phyloP scores from a whole-genome alignment of 2,888 invertebrate genomes.

The Zhuqinia jingwanae region DNA sequence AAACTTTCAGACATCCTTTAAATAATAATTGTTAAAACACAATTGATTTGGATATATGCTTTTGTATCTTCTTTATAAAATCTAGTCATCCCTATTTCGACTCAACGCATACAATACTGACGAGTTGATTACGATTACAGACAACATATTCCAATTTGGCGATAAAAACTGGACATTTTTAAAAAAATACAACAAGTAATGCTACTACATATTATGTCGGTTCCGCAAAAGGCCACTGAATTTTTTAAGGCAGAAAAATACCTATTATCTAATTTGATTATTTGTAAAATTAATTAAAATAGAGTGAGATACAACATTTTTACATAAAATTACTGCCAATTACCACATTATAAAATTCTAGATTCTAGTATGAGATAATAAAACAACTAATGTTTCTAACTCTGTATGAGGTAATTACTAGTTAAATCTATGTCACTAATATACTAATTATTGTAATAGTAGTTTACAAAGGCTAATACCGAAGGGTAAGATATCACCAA shows the following conservation, averaged over 20 bases:
- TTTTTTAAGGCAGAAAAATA: neutral
- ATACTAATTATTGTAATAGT: conserved; percentile 7
- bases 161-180: neutral
- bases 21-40: no score
- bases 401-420: no score
- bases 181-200: neutral
- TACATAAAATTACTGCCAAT: no score
- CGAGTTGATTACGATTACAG: conserved; percentile 15
- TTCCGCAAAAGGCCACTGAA: neutral
- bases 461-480: conserved; percentile 69
- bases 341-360: no score
- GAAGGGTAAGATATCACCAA: conserved; percentile 68
- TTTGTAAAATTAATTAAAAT: neutral
- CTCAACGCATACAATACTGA: conserved; percentile 17
- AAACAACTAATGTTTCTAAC: no score
- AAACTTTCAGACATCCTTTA: no score
- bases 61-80: no score
- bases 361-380: no score
- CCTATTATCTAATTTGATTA: neutral
- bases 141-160: no score
- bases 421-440: neutral
- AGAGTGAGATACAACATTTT: conserved; percentile 12
- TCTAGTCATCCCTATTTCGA: no score
- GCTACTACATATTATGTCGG: no score
- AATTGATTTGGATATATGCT: no score